Evolutionary conservation across 2,113 vertebrate species (phyloP).

Genomic region (Apistogramma diplotaenia): DNA sequence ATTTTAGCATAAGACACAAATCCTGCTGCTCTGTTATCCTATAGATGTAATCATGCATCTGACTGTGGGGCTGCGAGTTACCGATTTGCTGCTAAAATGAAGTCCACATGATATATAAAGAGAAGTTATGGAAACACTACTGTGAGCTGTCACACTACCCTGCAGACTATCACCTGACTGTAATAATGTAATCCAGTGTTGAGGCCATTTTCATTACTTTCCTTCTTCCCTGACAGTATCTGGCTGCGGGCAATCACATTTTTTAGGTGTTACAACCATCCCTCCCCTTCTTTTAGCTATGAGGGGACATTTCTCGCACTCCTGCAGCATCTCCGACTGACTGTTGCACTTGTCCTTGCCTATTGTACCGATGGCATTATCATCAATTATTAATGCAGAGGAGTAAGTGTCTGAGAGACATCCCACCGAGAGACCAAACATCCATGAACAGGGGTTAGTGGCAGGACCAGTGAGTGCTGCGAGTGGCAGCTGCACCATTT

Average conservation of each 20-base stretch:
- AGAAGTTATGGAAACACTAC: conserved; percentile 6
- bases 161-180: conserved; percentile 56
- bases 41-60: not conserved
- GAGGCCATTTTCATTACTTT: conserved; percentile 56
- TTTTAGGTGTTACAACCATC: conserved; percentile 46
- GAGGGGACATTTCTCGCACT: conserved; percentile 47
- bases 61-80: not conserved
- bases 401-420: conserved; percentile 59
- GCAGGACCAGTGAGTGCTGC: conserved; percentile 32
- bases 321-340: conserved; percentile 48
- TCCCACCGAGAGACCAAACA: conserved; percentile 55
- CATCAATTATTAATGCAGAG: conserved; percentile 67
- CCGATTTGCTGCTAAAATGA: not conserved
- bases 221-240: conserved; percentile 60
- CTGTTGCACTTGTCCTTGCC: conserved; percentile 49
- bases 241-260: conserved; percentile 66
- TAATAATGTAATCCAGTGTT: conserved; percentile 62
- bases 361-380: conserved; percentile 53
- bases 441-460: conserved; percentile 40
- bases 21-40: not conserved
- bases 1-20: not conserved
- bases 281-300: conserved; percentile 35
- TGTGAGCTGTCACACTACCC: conserved; percentile 51
- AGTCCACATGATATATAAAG: not conserved
- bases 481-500: conserved; percentile 47